phyloP scores from a whole-genome alignment of 2,797 vertebrate genomes.

The Holocentrus rufus region DNA sequence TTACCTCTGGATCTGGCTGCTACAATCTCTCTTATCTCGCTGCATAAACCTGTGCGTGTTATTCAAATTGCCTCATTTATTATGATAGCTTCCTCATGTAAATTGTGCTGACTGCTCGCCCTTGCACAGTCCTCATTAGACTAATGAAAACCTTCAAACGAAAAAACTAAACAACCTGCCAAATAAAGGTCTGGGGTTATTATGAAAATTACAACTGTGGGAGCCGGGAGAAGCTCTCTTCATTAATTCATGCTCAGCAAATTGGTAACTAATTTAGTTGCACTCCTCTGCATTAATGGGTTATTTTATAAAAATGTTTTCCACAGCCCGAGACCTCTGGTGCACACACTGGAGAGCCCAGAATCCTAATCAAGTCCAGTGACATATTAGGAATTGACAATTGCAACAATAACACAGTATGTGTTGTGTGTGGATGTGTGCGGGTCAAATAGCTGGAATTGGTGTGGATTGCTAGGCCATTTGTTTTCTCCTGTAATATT shows the following conservation, averaged over 20 bases:
- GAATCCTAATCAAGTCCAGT: constrained; percentile 99
- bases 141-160: constrained; percentile 99
- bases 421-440: constrained; percentile 61
- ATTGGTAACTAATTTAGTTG: constrained; percentile 99
- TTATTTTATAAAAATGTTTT: constrained; percentile 99
- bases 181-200: constrained; percentile 99
- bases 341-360: constrained; percentile 95
- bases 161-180: constrained; percentile 99
- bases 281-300: constrained; percentile 99
- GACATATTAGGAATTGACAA: constrained; percentile 99
- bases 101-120: constrained; percentile 99
- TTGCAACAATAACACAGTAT: constrained; percentile 93
- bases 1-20: constrained; percentile 97
- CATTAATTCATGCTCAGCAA: constrained; percentile 99
- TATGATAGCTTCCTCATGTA: constrained; percentile 99
- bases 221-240: constrained; percentile 99
- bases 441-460: constrained; percentile 69
- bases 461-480: constrained; percentile 65
- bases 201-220: constrained; percentile 99
- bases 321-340: constrained; percentile 98
- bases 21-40: constrained; percentile 99
- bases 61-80: constrained; percentile 99
- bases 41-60: constrained; percentile 99
- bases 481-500: constrained; percentile 67
- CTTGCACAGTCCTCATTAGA: constrained; percentile 99